Conservation (phyloP, 1,140 invertebrate species). For the Temnothorax longispinosus region DNA sequence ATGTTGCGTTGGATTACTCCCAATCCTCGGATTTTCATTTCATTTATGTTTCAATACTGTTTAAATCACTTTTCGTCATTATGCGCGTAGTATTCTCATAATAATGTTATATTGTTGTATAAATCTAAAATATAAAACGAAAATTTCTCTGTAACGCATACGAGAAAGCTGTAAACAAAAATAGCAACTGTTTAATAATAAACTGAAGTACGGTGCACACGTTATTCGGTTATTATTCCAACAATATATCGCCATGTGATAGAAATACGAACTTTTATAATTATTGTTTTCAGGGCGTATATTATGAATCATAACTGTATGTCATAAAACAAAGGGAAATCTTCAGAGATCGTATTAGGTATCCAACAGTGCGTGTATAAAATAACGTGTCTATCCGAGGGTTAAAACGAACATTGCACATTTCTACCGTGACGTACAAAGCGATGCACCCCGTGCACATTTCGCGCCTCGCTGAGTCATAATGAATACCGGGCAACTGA, state of each 20-base stretch:
- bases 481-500: conserved; percentile 38
- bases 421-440: conserved; percentile 50
- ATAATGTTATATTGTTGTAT: neutral
- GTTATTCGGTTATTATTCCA: neutral
- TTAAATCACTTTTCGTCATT: conserved; percentile 37
- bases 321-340: conserved; percentile 1
- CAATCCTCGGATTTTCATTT: conserved; percentile 47
- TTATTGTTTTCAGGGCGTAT: neutral
- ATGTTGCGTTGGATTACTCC: neutral
- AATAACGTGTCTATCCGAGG: conserved; percentile 20
- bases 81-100: conserved; percentile 16
- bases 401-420: conserved; percentile 43
- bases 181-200: conserved; percentile 1
- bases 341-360: neutral
- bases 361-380: conserved; percentile 8
- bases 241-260: neutral
- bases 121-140: neutral
- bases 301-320: conserved; percentile 10
- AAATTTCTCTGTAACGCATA: neutral
- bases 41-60: conserved; percentile 42
- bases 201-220: neutral
- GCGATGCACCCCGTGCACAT: neutral
- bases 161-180: conserved; percentile 1
- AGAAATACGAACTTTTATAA: neutral
- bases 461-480: conserved; percentile 33